Conservation (phyloP, 2,888 invertebrate genomes). For the Ornithoptera alexandrae region DNA sequence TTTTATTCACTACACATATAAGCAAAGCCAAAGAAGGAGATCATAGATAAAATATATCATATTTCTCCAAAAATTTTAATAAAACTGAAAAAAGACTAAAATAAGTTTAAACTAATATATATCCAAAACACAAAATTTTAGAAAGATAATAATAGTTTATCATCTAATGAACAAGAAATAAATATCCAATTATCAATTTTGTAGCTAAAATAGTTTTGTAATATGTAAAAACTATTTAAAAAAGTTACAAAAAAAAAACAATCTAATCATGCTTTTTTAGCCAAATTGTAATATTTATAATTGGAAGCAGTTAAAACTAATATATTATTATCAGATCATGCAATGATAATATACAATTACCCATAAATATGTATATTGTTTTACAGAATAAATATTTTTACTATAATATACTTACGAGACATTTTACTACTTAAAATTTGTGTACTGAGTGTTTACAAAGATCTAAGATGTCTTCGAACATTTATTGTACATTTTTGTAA, state of each 20-base stretch:
- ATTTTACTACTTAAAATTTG: not conserved
- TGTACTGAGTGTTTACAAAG: constrained; percentile 8
- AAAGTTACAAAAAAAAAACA: too few relatives aligned
- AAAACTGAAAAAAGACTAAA: not conserved
- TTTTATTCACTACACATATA: too few relatives aligned
- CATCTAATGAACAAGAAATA: not conserved
- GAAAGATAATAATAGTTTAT: not conserved
- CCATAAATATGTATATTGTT: not conserved
- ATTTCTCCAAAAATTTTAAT: too few relatives aligned
- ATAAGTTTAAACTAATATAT: not conserved
- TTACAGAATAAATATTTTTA: not conserved
- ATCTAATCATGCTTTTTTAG: too few relatives aligned
- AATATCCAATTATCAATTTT: not conserved
- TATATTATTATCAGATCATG: too few relatives aligned
- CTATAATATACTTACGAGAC: not conserved
- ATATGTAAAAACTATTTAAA: too few relatives aligned
- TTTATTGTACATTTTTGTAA: constrained; percentile 8
- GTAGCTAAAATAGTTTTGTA: too few relatives aligned
- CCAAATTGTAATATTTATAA: too few relatives aligned
- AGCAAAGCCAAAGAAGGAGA: too few relatives aligned
- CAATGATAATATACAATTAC: not conserved
- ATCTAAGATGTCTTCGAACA: constrained; percentile 23
- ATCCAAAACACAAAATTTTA: not conserved
- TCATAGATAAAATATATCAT: too few relatives aligned
- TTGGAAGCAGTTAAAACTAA: too few relatives aligned